Base-by-base conservation (phyloP, 2,888 invertebrate species). In the Corbicula japonica region DNA sequence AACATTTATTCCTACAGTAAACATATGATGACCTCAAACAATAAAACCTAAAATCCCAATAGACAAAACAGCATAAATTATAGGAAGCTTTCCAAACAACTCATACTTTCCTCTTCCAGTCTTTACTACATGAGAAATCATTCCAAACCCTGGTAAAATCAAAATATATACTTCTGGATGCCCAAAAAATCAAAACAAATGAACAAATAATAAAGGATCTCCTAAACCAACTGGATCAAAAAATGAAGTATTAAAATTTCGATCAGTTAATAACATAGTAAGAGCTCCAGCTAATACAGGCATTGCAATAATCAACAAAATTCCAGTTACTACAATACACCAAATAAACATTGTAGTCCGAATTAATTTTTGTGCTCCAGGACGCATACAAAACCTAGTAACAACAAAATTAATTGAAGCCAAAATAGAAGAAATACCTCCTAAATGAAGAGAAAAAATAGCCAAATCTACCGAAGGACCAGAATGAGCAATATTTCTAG, bases 81-180 rank as follows among this genome's bases (percentile, higher is more conserved):
- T 96, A 15, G 96, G 96, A 94, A 96, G 86, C 1, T 94, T 91
- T 0, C 96, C 96, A 94, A 97, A 97, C 2, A 96, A 95, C 95
- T 96, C 95, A 88, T 96, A 96, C 95, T 96, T 96, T 8, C 95
- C 73, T 38, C 86, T 85, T 46, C 86, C 78, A 18, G 95, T 95
- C 0, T 95, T 95, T 93, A 97, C 95, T 94, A 96, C 96, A 92
- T 97, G 96, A 0, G 96, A 96, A 93, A 97, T 96, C 95, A 97
- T 95, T 0, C 97, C 96, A 95, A 97, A 97, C 93, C 96, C 96
- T 0, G 96, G 96, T 88, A 97, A 91, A 96, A 97, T 97, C 94
- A 97, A 94, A 96, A 97, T 96, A 94, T 97, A 97, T 81, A 97
- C 96, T 95, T 97, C 97, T 12, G 97, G 97, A 71, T 97, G 97